These are phyloP conservation scores for Indicator maculatus DNA, from an alignment of 2,113 vertebrate genomes.

Conservation along the genomic window DNA sequence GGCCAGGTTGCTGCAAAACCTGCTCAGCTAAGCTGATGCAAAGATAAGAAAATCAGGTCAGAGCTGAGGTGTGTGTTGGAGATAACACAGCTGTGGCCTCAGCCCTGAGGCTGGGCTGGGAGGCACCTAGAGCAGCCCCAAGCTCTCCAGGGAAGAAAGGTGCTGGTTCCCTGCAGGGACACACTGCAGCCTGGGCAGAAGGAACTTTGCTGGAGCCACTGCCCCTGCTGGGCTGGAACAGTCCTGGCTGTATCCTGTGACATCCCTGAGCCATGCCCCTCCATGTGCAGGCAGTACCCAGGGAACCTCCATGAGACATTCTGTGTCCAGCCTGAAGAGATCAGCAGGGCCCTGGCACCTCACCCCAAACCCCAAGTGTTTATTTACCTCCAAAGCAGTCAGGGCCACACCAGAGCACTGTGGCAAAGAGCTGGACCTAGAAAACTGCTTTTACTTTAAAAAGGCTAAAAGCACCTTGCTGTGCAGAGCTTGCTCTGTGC, in stretches of 20 bases:
- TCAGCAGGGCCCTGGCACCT: neutral
- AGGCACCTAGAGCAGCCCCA: neutral
- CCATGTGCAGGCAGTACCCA: rapidly evolving
- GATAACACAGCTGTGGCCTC: neutral
- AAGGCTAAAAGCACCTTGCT: rapidly evolving
- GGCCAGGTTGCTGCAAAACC: neutral
- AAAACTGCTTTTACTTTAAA: neutral
- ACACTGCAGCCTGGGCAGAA: rapidly evolving
- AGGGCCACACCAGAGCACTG: too few species aligned
- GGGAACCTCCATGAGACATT: rapidly evolving
- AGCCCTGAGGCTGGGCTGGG: rapidly evolving
- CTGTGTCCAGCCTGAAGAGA: rapidly evolving
- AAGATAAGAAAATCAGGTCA: neutral
- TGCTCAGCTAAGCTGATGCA: neutral
- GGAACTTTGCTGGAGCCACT: neutral
- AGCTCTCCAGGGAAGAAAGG: neutral
- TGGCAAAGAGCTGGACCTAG: rapidly evolving
- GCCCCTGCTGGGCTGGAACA: neutral
- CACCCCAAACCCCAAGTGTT: rapidly evolving
- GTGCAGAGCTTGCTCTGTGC: neutral
- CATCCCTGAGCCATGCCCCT: rapidly evolving
- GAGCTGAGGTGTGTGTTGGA: rapidly evolving
- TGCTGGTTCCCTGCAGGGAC: rapidly evolving
- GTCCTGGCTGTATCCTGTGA: rapidly evolving
- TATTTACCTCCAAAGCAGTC: rapidly evolving